These are phyloP conservation scores for Drosophila austrosaltans DNA, from an alignment of 2,888 invertebrate genomes.

Conservation along the genomic window DNA sequence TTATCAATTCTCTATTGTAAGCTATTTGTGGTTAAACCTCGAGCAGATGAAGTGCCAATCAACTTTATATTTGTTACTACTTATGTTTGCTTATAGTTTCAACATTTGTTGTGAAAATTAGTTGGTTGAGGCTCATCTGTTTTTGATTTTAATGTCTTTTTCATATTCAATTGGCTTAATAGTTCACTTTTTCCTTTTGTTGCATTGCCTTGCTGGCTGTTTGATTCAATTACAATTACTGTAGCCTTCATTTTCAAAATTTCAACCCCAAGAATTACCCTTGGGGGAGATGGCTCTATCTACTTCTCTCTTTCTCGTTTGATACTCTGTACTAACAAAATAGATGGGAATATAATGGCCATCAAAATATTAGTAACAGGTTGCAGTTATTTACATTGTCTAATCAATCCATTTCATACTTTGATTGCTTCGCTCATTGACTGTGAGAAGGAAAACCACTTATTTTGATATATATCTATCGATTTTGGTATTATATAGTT, in stretches of 20 bases:
- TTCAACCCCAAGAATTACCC: slow-evolving; percentile 53
- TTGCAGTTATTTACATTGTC: background rate
- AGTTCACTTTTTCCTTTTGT: slow-evolving; percentile 11
- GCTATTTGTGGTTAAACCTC: background rate
- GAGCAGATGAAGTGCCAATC: background rate
- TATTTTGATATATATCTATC: no score
- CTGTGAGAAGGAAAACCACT: no score
- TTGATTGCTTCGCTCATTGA: no score
- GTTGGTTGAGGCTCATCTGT: slow-evolving; percentile 14
- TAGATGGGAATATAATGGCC: background rate
- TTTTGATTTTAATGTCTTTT: background rate
- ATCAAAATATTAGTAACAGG: background rate
- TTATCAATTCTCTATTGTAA: background rate
- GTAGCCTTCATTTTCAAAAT: slow-evolving; percentile 36
- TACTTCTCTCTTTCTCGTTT: slow-evolving; percentile 31
- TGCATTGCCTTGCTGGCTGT: slow-evolving; percentile 29
- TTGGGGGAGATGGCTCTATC: slow-evolving; percentile 43
- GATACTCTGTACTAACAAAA: background rate
- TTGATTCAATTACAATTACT: slow-evolving; percentile 48
- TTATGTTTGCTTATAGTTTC: background rate
- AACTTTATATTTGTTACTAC: background rate
- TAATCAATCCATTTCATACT: no score
- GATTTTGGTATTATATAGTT: no score
- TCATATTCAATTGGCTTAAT: background rate
- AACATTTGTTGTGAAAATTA: background rate